Evolutionary conservation across 2,888 invertebrate species (phyloP).

Genomic region (Protodeltote pygarga): DNA sequence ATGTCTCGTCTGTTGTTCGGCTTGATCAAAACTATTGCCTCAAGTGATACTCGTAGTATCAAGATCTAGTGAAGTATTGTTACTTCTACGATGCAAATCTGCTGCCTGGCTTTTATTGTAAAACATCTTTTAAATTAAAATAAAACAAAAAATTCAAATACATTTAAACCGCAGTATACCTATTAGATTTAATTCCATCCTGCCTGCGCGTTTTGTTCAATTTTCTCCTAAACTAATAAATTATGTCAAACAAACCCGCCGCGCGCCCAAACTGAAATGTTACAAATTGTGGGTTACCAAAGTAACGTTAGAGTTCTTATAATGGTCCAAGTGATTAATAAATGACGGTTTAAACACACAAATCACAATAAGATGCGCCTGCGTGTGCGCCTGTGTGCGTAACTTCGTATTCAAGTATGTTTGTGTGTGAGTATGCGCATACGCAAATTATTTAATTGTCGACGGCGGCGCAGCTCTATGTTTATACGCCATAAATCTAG

Average conservation of each 20-base stretch:
- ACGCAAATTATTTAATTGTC: conserved; percentile 85
- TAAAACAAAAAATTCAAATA: too few species aligned
- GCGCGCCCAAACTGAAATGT: conserved; percentile 31
- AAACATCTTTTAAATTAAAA: neutral
- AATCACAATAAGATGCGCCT: conserved; percentile 63
- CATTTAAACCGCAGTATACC: too few species aligned
- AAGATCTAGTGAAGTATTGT: too few species aligned
- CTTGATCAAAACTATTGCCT: too few species aligned
- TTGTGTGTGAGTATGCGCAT: conserved; percentile 56
- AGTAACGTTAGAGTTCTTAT: conserved; percentile 44
- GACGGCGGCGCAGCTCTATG: conserved; percentile 70
- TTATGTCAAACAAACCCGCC: conserved; percentile 28
- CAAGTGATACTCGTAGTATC: too few species aligned
- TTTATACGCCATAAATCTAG: conserved; percentile 83
- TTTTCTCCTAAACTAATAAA: conserved; percentile 43
- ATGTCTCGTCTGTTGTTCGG: too few species aligned
- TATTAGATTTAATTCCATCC: conserved; percentile 12
- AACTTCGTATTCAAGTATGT: conserved; percentile 5
- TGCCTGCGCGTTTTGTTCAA: conserved; percentile 25
- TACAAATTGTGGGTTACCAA: conserved; percentile 50
- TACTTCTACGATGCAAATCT: too few species aligned
- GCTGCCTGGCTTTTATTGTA: conserved; percentile 4
- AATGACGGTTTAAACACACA: conserved; percentile 62
- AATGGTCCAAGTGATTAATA: conserved; percentile 55
- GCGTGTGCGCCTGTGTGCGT: conserved; percentile 4